phyloP scores from a whole-genome alignment of 2,797 vertebrate genomes.

The Sebastes cheni region DNA sequence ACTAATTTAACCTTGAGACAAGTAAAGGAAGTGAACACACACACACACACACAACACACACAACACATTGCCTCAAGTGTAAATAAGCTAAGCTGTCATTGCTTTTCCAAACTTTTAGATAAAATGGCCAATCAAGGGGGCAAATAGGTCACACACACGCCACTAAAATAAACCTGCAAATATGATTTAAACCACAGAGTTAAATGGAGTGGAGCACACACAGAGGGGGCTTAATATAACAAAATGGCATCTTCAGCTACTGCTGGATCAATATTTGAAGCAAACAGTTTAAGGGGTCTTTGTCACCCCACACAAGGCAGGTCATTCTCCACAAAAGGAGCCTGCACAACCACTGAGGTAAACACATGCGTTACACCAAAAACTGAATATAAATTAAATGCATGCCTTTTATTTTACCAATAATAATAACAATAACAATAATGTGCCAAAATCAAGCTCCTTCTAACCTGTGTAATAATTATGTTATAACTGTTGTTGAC shows the following conservation, averaged over 20 bases:
- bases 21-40: conserved; percentile 40
- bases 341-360: conserved; percentile 9
- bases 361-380: conserved; percentile 4
- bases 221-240: conserved; percentile 63
- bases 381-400: neutral
- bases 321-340: conserved; percentile 57
- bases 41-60: conserved; percentile 36
- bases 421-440: too few relatives aligned
- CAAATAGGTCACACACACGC: conserved; percentile 4
- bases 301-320: conserved; percentile 72
- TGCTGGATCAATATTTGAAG: conserved; percentile 78
- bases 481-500: neutral
- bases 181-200: conserved; percentile 16
- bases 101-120: conserved; percentile 51
- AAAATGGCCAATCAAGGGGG: conserved; percentile 17
- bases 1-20: conserved; percentile 66
- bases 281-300: conserved; percentile 73
- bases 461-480: neutral
- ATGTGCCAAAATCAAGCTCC: neutral
- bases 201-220: conserved; percentile 49
- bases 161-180: conserved; percentile 21
- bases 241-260: conserved; percentile 79
- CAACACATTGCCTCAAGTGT: conserved; percentile 32
- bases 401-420: neutral
- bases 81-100: conserved; percentile 38